Evolutionary conservation across 2,888 invertebrate species (phyloP), one percentile per base, ranked within the genome.

Genomic region (Bruchidius siliquastri): DNA sequence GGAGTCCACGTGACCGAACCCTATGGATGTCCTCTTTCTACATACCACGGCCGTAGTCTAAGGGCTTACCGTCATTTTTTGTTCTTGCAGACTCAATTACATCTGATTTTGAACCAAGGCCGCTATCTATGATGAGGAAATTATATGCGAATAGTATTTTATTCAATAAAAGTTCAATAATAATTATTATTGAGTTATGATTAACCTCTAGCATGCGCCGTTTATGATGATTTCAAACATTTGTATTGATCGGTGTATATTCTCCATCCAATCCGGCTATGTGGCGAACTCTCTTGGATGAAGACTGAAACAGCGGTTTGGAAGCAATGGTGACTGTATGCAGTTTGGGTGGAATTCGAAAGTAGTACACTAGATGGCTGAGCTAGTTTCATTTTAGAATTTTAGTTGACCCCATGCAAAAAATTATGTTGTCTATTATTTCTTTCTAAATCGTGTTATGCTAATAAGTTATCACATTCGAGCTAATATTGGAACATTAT

Each of bases 1-100:
- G 68, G 78, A 22, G 69, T 76, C 78, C 84, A 83, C 82, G 82
- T 83, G 83, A 81, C 77, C 72, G 8, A 13, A 13, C 49, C 49
- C 18, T 49, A 4, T 18, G 49, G 2, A 26, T 49, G 13, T 8
- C 10, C 8, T 26, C 8, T 26, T 49, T 49, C 8, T 49, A 3
- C 6, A 49, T 49, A 13, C 49, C 49, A 49, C 18, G 13, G 13
- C 18, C 49, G 49, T 49, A 49, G 49, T 18, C 1, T 49, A 49
- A 49, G 49, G 49, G 18, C 13, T 13, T 49, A 18, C 49, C 6
- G 3, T 4, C 13, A 49, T 49, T 18, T 49, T 8, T 49, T 49
- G 18, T 18, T 1, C 13, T 13, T 3, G 1, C 49, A 49, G 13
- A 49, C 8, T 1, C 1, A 49, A 18, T 1, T 49, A 49, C 6